A percentile compares a stretch with the other conserved stretches of the same genome.
phyloP scores from a whole-genome alignment of 2,113 vertebrate species.

The Sphaerodactylus townsendi region DNA sequence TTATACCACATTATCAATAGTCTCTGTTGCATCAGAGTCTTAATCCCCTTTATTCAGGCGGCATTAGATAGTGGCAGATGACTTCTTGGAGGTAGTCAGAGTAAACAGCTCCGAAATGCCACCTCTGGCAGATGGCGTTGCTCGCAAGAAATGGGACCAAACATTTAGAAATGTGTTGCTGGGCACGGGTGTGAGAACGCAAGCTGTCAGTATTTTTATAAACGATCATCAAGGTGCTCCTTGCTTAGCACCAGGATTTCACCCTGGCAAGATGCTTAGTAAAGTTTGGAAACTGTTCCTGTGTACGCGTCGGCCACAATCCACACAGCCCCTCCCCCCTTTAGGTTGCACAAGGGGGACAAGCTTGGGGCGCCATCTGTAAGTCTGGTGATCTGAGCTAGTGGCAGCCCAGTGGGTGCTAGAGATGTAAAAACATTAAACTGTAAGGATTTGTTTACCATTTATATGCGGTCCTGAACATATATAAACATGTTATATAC shows the following conservation, averaged over 20 bases:
- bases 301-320: background rate
- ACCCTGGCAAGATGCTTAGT: conserved; percentile 50
- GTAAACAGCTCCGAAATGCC: conserved; percentile 91
- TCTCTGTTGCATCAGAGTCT: conserved; percentile 90
- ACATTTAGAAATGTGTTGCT: conserved; percentile 84
- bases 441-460: no score
- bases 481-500: no score
- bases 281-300: conserved; percentile 27
- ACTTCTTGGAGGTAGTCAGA: conserved; percentile 90
- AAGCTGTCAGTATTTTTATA: conserved; percentile 87
- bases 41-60: conserved; percentile 88
- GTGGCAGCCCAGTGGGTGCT: no score
- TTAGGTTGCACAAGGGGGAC: background rate
- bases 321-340: background rate
- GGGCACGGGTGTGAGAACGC: conserved; percentile 77
- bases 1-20: conserved; percentile 95
- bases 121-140: conserved; percentile 89
- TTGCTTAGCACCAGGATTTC: conserved; percentile 63
- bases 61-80: conserved; percentile 89
- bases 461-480: no score
- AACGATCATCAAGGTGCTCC: conserved; percentile 74
- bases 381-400: background rate
- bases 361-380: background rate
- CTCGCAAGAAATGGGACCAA: conserved; percentile 87
- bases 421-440: no score